phyloP scores from a whole-genome alignment of 2,797 vertebrate genomes.

The Chromis chromis region DNA sequence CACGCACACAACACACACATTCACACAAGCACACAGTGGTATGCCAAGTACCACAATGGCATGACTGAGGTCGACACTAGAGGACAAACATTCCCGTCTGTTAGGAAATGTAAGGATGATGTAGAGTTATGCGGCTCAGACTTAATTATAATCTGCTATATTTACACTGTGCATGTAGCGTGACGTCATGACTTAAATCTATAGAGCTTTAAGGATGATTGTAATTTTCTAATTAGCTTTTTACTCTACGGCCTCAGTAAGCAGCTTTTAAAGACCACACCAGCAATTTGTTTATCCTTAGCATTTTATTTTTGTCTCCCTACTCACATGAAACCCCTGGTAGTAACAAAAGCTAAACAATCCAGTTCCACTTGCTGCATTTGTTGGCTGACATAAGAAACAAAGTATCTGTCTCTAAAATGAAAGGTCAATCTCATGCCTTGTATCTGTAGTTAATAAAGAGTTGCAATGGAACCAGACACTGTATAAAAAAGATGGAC shows the following conservation, averaged over 20 bases:
- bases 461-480: neutral
- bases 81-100: conserved; percentile 31
- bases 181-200: conserved; percentile 31
- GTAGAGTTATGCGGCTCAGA: conserved; percentile 23
- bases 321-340: conserved; percentile 16
- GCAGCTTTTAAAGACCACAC: neutral
- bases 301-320: conserved; percentile 18
- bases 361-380: neutral
- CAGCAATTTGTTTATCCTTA: neutral
- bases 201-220: neutral
- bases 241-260: neutral
- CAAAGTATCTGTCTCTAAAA: neutral
- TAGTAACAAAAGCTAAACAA: neutral
- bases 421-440: too few species aligned
- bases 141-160: conserved; percentile 40
- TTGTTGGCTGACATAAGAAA: conserved; percentile 7
- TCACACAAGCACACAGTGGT: conserved; percentile 44
- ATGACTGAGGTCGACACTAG: conserved; percentile 33
- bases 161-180: conserved; percentile 17
- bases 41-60: conserved; percentile 43
- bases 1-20: conserved; percentile 21
- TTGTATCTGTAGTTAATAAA: conserved; percentile 5
- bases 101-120: conserved; percentile 30
- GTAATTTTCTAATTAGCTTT: conserved; percentile 27
- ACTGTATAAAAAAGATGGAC: too few species aligned